These are phyloP conservation scores for Alosa sapidissima DNA, from an alignment of 2,797 vertebrate genomes.

Conservation along the genomic window DNA sequence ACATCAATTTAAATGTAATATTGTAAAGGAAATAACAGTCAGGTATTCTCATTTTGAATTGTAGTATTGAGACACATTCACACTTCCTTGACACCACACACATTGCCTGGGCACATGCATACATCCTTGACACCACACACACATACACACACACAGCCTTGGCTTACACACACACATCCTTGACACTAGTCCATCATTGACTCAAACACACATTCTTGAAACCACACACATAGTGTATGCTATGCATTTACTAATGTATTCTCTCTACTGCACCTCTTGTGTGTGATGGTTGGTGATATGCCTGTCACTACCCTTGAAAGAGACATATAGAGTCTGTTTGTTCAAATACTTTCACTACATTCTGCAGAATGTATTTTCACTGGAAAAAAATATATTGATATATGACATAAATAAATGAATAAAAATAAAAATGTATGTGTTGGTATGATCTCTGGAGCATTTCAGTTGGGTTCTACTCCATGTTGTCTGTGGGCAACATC, in stretches of 20 bases:
- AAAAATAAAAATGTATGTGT: neutral
- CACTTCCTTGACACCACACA: neutral
- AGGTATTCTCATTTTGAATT: neutral
- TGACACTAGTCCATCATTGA: too few species aligned
- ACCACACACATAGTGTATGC: slow-evolving; percentile 2
- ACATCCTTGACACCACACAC: neutral
- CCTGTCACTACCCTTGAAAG: neutral
- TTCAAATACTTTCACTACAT: neutral
- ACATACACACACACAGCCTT: neutral
- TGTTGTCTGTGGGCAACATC: neutral
- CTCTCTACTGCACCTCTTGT: neutral
- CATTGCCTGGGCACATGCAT: neutral
- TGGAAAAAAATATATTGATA: neutral
- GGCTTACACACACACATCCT: neutral
- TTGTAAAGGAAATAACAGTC: neutral
- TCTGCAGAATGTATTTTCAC: neutral
- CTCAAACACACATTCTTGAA: too few species aligned
- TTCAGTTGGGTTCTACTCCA: neutral
- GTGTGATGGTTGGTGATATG: neutral
- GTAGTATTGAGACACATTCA: neutral
- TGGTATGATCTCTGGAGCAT: neutral
- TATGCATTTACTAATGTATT: neutral
- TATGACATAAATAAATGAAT: too few species aligned
- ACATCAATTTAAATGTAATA: neutral
- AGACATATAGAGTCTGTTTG: neutral